Conservation (phyloP, 1,140 invertebrate genomes). For the Tetragonula clypearis region DNA sequence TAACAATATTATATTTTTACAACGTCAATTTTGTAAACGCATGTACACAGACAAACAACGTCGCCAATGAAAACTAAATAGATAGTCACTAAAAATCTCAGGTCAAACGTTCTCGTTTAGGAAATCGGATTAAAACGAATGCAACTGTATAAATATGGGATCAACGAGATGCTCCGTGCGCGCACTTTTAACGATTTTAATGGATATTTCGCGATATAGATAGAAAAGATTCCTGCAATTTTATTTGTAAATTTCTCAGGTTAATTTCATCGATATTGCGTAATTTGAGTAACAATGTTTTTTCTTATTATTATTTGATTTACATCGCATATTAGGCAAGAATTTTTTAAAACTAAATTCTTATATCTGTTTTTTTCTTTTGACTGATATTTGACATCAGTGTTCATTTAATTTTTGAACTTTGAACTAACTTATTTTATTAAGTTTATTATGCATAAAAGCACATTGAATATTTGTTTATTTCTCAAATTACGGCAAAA, state of each 20-base stretch:
- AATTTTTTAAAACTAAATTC: too few relatives aligned
- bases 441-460: too few relatives aligned
- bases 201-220: not conserved
- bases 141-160: constrained; percentile 2
- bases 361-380: too few relatives aligned
- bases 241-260: not conserved
- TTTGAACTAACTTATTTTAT: too few relatives aligned
- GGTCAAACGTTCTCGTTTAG: not conserved
- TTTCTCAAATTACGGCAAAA: too few relatives aligned
- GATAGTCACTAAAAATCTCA: not conserved
- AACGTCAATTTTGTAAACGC: not conserved
- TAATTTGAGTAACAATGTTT: too few relatives aligned
- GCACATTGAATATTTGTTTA: too few relatives aligned
- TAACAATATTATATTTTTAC: not conserved
- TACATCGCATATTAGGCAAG: not conserved
- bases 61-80: not conserved
- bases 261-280: not conserved
- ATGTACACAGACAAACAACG: too few relatives aligned
- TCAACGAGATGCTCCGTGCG: not conserved
- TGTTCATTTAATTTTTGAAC: too few relatives aligned
- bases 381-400: too few relatives aligned
- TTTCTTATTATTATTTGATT: not conserved
- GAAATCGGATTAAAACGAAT: constrained; percentile 6
- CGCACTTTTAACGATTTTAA: constrained; percentile 5
- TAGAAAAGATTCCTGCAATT: not conserved